Base-by-base conservation (phyloP, 2,113 vertebrate genomes). In the Furnarius figulus region DNA sequence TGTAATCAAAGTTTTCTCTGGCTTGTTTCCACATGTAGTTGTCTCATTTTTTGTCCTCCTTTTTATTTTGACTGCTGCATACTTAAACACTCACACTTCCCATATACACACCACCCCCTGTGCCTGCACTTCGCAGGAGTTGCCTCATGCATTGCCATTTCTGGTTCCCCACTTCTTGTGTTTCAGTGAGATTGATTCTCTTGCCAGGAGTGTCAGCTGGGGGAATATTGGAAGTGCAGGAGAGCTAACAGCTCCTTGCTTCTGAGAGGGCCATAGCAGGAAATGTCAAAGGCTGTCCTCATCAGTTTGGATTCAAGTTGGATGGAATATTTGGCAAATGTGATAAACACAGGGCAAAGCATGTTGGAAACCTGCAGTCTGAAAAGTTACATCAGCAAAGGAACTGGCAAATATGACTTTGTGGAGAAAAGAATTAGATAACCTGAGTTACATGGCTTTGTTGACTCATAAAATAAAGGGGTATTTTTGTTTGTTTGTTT, bases 271-370 rank as follows among this genome's bases (percentile, higher is more conserved):
- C 3, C 5, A 56, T 18, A 44, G 65, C 67, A 88, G 76, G 22
- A 87, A 94, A 94, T 77, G 87, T 88, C 94, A 66, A 52, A 81
- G 22, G 49, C 75, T 88, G 85, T 72, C 47, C 77, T 90, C 76
- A 63, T 77, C 88, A 47, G 28, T 39, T 86, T 63, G 73, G 39
- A 44, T 90, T 84, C 86, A 71, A 86, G 33, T 68, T 71, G 68
- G 50, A 22, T 74, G 42, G 30, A 77, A 33, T 77, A 39, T 66
- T 71, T 91, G 87, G 84, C 28, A 85, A 85, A 62, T 14, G n/a
- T 10, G 6, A 58, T 73, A 37, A 92, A 73, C 80, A 56, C 46
- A 35, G 68, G 85, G 46, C 18, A 80, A 59, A 83, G 13, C 12
- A 2, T 42, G 47, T 44, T 74, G 80, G 72, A 88, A 93, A 83